Evolutionary conservation across 2,888 invertebrate genomes (phyloP), one percentile per base, ranked within the genome.

Genomic region (Limnephilus marmoratus): DNA sequence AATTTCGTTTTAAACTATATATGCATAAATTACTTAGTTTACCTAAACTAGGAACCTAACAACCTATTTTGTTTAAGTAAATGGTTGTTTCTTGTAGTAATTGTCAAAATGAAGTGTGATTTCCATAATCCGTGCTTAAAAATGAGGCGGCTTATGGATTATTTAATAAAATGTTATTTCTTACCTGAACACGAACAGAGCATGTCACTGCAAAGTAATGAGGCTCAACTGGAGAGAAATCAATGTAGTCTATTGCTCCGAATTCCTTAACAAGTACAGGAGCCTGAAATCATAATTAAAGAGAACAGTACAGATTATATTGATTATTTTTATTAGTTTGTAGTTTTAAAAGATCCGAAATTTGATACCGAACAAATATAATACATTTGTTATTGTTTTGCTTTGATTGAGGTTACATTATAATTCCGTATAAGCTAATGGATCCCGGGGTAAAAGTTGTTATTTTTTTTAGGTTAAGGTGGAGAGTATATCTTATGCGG

Each of bases 141-240:
- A n/a, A n/a, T n/a, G n/a, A n/a, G n/a, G n/a, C n/a, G n/a, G n/a
- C n/a, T n/a, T n/a, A n/a, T n/a, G n/a, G n/a, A 41, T 41, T 41
- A 37, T 37, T 37, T 24, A 68, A 18, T 68, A 68, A 68, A n/a
- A 68, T 9, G 24, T 24, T 9, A 9, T 29, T 68, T 81, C 93
- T 93, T 94, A 96, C 96, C 96, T 97, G 97, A 94, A 99, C 98
- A 94, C 98, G 97, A 1, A 98, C 98, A 0, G 99, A 99, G 95
- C 98, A 98, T 91, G 99, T 99, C 31, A 99, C 98, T 12, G 99
- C 99, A 96, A 99, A 98, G 95, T 98, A 97, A 96, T 98, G 97
- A 0, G 99, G 99, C 94, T 98, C 98, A 15, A 97, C 97, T 0
- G 98, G 98, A 93, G 98, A 98, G 94, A 99, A 98, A 95, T 99